Percentiles rank a stretch among this genome's conserved stretches.
Evolutionary conservation across 2,888 invertebrate genomes (phyloP).

Genomic region (Pseudanteris insignis): DNA sequence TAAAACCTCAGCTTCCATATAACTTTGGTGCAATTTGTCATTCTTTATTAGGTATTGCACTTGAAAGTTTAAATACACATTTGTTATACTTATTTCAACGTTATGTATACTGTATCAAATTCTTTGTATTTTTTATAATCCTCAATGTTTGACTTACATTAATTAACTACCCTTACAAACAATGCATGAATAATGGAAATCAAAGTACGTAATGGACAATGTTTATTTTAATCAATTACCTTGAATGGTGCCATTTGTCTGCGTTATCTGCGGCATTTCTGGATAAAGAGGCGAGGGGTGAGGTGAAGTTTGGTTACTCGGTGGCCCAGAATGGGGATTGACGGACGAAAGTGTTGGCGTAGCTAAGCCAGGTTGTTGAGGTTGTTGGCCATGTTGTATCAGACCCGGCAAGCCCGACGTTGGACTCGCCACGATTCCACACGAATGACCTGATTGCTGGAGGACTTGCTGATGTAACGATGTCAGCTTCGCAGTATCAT

Average conservation of each 20-base stretch:
- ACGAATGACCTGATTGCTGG: constrained; percentile 47
- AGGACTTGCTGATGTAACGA: constrained; percentile 58
- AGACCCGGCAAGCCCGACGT: constrained; percentile 11
- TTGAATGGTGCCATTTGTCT: constrained; percentile 62
- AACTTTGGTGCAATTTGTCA: too few relatives aligned
- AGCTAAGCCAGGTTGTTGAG: constrained; percentile 54
- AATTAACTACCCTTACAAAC: too few relatives aligned
- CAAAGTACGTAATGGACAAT: too few relatives aligned
- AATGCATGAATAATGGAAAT: too few relatives aligned
- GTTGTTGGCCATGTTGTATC: constrained; percentile 51
- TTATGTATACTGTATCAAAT: too few relatives aligned
- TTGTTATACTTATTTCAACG: too few relatives aligned
- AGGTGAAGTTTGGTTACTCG: constrained; percentile 61
- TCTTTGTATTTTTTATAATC: too few relatives aligned
- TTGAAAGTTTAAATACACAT: too few relatives aligned
- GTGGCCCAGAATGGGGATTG: constrained; percentile 59
- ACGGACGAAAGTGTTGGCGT: constrained; percentile 58
- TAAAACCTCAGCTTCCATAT: too few relatives aligned
- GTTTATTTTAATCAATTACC: constrained; percentile 48
- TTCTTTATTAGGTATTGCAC: too few relatives aligned
- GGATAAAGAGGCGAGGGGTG: constrained; percentile 63
- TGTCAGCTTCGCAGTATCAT: constrained; percentile 55
- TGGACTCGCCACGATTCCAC: constrained; percentile 59
- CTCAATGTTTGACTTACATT: too few relatives aligned
- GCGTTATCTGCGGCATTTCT: constrained; percentile 57